These are phyloP conservation scores for Sphecodes monilicornis DNA, from an alignment of 2,888 invertebrate genomes.

Conservation along the genomic window DNA sequence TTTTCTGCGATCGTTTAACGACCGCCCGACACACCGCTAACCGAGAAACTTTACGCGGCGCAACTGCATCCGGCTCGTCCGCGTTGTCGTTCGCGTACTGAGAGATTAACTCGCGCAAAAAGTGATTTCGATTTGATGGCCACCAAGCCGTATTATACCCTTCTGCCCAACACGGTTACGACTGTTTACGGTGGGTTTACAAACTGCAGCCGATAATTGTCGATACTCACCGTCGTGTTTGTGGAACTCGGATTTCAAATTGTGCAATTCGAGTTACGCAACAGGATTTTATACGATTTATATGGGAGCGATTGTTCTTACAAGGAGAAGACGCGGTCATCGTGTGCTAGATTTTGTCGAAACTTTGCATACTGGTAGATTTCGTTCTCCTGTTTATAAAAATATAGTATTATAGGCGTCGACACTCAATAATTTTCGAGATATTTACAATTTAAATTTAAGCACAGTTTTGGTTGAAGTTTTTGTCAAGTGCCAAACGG, in stretches of 20 bases:
- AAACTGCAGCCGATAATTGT: neutral
- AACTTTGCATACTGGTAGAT: too few species aligned
- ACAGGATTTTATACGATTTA: neutral
- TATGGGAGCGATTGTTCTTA: neutral
- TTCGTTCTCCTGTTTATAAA: too few species aligned
- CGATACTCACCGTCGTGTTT: neutral
- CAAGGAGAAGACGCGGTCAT: too few species aligned
- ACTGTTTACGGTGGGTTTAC: neutral
- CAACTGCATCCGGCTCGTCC: slow-evolving; percentile 6
- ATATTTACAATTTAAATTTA: too few species aligned
- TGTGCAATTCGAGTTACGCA: neutral
- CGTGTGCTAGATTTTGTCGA: too few species aligned
- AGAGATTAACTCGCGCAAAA: slow-evolving; percentile 1
- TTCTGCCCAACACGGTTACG: neutral
- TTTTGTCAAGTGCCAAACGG: too few species aligned
- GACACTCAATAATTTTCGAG: too few species aligned
- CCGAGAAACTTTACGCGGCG: neutral
- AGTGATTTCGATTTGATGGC: slow-evolving; percentile 6
- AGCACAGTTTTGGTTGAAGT: too few species aligned
- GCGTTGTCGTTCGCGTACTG: neutral
- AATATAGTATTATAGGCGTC: too few species aligned
- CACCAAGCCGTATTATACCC: neutral
- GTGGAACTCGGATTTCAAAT: neutral
- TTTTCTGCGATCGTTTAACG: slow-evolving; percentile 11
- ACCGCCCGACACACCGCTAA: neutral